These are phyloP conservation scores for Crambe crambe DNA, from an alignment of 37 sponge, comb jelly and placozoan genomes.

Conservation along the genomic window DNA sequence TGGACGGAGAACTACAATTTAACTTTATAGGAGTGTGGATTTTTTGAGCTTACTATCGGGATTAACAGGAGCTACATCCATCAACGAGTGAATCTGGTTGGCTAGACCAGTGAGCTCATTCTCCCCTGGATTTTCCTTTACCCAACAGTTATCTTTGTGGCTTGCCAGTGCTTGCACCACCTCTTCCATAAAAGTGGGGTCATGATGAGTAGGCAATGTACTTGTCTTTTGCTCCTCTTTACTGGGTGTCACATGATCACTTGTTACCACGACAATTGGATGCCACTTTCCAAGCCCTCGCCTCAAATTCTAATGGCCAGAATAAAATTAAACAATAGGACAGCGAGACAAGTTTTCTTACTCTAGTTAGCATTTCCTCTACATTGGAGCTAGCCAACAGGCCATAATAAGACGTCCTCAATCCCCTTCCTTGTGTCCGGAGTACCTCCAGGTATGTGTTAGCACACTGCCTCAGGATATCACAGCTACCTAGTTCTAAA, in stretches of 20 bases:
- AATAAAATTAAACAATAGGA: neutral
- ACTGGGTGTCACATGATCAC: neutral
- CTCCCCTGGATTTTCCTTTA: neutral
- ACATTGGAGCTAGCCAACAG: neutral
- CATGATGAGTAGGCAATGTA: neutral
- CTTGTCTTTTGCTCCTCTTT: neutral
- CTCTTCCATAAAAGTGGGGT: neutral
- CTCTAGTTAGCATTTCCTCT: neutral
- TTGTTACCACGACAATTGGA: neutral
- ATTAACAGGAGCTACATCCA: constrained; percentile 36
- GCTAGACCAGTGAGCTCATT: neutral
- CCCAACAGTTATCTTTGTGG: neutral
- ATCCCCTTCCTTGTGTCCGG: neutral
- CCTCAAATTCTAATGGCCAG: neutral
- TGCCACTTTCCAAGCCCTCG: constrained; percentile 8
- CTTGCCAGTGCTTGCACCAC: neutral
- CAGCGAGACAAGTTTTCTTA: neutral
- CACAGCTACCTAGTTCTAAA: no score
- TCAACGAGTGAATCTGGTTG: constrained; percentile 36
- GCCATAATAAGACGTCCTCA: neutral
- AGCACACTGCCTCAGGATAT: neutral
- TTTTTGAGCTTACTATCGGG: neutral
- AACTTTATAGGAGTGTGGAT: neutral
- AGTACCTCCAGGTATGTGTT: neutral
- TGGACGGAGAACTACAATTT: neutral